Conservation (phyloP, 2,113 vertebrate species). For the Prunella himalayana region DNA sequence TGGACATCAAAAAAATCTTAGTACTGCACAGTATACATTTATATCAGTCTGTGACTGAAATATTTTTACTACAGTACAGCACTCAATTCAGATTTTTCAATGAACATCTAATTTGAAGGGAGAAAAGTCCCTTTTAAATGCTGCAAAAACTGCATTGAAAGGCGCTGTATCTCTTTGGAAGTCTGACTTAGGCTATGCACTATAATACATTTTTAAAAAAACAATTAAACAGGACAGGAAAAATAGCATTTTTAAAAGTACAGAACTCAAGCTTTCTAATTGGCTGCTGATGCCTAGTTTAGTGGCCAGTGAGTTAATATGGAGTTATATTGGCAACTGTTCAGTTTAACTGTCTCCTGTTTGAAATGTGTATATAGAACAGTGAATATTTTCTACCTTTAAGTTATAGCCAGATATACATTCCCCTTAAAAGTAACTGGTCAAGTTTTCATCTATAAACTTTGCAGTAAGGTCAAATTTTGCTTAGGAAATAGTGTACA, state of each 20-base stretch:
- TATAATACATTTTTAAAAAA: conserved; percentile 55
- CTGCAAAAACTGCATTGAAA: conserved; percentile 60
- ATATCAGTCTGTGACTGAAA: conserved; percentile 71
- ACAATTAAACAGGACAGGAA: conserved; percentile 47
- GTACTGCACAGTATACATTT: conserved; percentile 59
- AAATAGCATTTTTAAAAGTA: conserved; percentile 33
- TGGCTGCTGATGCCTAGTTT: conserved; percentile 53
- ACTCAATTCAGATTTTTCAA: conserved; percentile 67
- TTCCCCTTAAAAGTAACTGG: conserved; percentile 59
- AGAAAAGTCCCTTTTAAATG: conserved; percentile 65
- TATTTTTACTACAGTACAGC: conserved; percentile 69
- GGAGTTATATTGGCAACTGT: conserved; percentile 41
- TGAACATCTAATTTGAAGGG: conserved; percentile 64
- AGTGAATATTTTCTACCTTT: conserved; percentile 54
- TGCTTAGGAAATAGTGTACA: conserved; percentile 72
- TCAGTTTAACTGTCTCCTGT: conserved; percentile 45
- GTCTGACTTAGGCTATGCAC: conserved; percentile 67
- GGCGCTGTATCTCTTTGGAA: conserved; percentile 63
- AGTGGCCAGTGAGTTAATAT: conserved; percentile 41
- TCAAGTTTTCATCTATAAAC: conserved; percentile 49
- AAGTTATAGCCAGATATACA: conserved; percentile 54
- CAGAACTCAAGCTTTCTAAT: conserved; percentile 37
- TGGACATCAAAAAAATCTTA: conserved; percentile 27
- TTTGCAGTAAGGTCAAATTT: conserved; percentile 45
- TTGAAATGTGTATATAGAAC: conserved; percentile 34